A percentile compares a stretch with the other conserved stretches of the same genome.
phyloP scores from a whole-genome alignment of 2,113 vertebrate species.

The Asarcornis scutulata region DNA sequence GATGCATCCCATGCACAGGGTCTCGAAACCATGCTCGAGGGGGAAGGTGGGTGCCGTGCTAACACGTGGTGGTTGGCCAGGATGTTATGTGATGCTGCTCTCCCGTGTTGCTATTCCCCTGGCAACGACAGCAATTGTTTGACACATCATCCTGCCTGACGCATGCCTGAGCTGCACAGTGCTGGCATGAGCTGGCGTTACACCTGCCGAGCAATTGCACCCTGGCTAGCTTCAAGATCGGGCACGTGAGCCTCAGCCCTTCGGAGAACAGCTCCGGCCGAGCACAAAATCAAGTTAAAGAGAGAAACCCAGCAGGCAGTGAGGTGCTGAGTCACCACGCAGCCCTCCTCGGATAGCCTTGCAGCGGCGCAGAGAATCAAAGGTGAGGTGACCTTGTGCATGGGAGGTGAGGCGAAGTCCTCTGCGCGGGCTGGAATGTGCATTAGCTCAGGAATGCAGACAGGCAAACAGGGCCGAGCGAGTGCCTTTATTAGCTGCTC shows the following conservation, averaged over 20 bases:
- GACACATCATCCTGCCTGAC: background rate
- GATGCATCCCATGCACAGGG: fast-evolving
- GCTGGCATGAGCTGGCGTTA: background rate
- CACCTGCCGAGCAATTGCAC: background rate
- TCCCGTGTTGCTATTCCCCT: background rate
- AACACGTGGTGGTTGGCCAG: background rate
- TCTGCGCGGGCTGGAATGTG: background rate
- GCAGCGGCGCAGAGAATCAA: background rate
- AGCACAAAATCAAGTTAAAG: slow-evolving; percentile 43
- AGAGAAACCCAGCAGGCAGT: background rate
- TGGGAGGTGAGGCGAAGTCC: slow-evolving; percentile 10
- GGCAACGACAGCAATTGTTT: background rate
- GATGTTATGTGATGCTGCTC: background rate
- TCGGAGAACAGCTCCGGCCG: background rate
- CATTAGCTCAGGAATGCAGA: slow-evolving; percentile 62
- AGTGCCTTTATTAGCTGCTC: background rate
- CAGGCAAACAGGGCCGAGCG: slow-evolving; percentile 10
- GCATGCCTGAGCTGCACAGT: background rate
- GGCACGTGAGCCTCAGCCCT: background rate
- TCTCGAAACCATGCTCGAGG: background rate
- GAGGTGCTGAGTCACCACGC: slow-evolving; percentile 31
- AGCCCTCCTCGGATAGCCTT: background rate
- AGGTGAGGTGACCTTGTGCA: slow-evolving; percentile 44
- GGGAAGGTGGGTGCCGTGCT: background rate
- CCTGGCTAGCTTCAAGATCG: background rate